Percentiles rank a stretch among this genome's conserved stretches.
Conservation (phyloP, 2,888 invertebrate species). For the Amphipoea oculea region DNA sequence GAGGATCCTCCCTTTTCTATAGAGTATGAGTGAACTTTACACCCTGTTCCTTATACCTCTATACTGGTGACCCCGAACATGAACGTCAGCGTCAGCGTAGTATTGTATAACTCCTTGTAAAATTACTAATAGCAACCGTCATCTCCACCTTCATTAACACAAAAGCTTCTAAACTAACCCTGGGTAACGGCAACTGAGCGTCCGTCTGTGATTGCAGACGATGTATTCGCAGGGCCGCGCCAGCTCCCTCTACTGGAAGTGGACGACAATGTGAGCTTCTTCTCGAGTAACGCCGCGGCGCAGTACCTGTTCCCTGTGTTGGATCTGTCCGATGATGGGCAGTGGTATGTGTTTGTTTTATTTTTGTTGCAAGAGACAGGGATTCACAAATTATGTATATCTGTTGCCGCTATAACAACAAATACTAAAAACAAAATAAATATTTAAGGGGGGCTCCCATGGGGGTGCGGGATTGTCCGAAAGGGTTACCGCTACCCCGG, state of each 20-base stretch:
- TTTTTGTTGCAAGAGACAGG: not conserved
- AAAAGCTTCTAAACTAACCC: slow-evolving; percentile 53
- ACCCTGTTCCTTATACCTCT: no score
- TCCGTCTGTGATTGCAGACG: slow-evolving; percentile 79
- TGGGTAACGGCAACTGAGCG: slow-evolving; percentile 65
- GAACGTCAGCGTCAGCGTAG: no score
- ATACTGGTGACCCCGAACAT: no score
- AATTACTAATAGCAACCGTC: no score
- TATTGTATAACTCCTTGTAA: no score
- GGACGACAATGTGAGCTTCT: slow-evolving; percentile 91
- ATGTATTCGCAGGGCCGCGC: slow-evolving; percentile 88
- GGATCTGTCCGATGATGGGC: slow-evolving; percentile 80
- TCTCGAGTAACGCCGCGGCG: slow-evolving; percentile 93
- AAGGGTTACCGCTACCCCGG: no score
- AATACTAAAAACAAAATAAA: no score
- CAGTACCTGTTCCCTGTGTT: slow-evolving; percentile 91
- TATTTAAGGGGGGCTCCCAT: no score
- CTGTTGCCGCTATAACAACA: not conserved
- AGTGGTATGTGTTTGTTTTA: slow-evolving; percentile 73
- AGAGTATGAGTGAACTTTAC: no score
- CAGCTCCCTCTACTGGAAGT: slow-evolving; percentile 92
- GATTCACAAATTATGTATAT: no score
- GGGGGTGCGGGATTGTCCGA: no score
- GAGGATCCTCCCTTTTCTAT: no score
- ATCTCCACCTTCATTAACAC: not conserved